Percentiles rank a stretch among this genome's conserved stretches.
Evolutionary conservation across 2,113 vertebrate species (phyloP).

Genomic region (Onychorhynchus coronatus): DNA sequence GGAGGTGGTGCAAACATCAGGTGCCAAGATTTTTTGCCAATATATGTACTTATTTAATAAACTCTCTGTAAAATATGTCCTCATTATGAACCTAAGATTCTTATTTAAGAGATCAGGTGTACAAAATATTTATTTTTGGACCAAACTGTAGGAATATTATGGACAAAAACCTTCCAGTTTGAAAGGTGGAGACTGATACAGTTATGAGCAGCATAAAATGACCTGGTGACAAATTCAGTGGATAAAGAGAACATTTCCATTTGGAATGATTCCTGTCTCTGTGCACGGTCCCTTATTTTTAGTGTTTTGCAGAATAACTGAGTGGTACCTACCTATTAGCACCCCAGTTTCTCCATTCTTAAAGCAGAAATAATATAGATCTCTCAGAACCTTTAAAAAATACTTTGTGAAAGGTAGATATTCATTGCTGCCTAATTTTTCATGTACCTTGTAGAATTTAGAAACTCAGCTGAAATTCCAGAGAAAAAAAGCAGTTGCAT

Average conservation of each 20-base stretch:
- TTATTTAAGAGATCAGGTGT: not conserved
- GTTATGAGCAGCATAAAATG: not conserved
- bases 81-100: not conserved
- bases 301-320: not conserved
- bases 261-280: not conserved
- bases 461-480: not conserved
- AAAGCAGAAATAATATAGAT: not conserved
- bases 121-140: not conserved
- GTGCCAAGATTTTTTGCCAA: not conserved
- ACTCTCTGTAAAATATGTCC: not conserved
- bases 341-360: not conserved
- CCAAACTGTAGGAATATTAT: not conserved
- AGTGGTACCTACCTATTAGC: not conserved
- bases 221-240: not conserved
- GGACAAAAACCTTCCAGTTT: not conserved
- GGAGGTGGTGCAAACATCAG: not conserved
- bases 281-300: not conserved
- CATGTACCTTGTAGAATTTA: not conserved
- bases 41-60: not conserved
- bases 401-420: not conserved
- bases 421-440: not conserved
- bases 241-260: not conserved
- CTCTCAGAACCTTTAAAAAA: not conserved
- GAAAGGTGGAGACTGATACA: not conserved
- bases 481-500: not conserved